A percentile compares a stretch with the other conserved stretches of the same genome.
Conservation (phyloP, 2,888 invertebrate species). For the Linnaemya tessellans region DNA sequence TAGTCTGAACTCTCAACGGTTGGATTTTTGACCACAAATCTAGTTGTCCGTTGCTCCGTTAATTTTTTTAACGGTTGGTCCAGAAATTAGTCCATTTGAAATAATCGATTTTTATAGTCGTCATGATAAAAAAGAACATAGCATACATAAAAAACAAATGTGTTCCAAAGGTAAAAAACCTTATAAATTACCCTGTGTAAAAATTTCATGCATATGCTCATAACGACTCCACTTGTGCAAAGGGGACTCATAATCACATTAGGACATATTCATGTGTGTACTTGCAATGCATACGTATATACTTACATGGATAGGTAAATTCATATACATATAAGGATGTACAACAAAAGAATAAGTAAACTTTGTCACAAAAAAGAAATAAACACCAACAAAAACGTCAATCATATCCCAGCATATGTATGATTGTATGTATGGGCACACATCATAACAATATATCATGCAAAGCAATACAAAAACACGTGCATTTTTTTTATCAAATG, state of each 20-base stretch:
- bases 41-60: too few relatives aligned
- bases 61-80: too few relatives aligned
- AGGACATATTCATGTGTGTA: too few relatives aligned
- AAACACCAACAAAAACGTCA: conserved; percentile 12
- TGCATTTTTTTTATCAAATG: conserved; percentile 12
- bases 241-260: too few relatives aligned
- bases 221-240: too few relatives aligned
- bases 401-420: not conserved
- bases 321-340: not conserved
- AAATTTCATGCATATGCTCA: conserved; percentile 20
- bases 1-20: too few relatives aligned
- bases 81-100: too few relatives aligned
- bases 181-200: conserved; percentile 27
- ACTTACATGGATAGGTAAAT: not conserved
- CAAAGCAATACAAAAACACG: conserved; percentile 41
- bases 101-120: too few relatives aligned
- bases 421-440: too few relatives aligned
- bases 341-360: not conserved
- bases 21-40: too few relatives aligned
- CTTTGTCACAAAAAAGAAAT: not conserved
- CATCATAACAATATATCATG: conserved; percentile 24
- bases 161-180: conserved; percentile 41
- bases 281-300: not conserved
- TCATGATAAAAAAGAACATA: not conserved
- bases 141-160: not conserved